Conservation (phyloP, 2,113 vertebrate genomes). For the Melanotaenia duboulayi region DNA sequence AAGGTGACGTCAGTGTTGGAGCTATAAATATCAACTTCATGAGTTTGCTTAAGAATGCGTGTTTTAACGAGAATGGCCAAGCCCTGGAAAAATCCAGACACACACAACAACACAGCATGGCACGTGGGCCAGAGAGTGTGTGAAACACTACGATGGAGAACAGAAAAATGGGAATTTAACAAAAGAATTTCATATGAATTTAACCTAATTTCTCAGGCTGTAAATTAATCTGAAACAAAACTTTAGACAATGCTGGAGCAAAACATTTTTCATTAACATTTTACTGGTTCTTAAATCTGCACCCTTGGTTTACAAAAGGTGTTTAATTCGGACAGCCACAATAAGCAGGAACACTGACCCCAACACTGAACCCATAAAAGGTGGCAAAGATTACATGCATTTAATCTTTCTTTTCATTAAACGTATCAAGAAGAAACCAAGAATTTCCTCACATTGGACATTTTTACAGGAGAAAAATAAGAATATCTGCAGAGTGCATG, state of each 20-base stretch:
- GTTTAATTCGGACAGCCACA: no score
- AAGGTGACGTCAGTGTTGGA: conserved; percentile 60
- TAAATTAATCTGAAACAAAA: no score
- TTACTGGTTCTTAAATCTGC: no score
- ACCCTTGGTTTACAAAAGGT: no score
- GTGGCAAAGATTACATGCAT: no score
- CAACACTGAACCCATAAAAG: no score
- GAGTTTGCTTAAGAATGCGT: conserved; percentile 66
- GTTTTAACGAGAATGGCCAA: conserved; percentile 42
- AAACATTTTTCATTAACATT: no score
- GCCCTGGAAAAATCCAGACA: conserved; percentile 12
- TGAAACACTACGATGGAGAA: background rate
- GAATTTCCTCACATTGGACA: accelerated
- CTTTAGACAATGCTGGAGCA: no score
- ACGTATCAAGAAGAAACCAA: no score
- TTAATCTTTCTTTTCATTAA: no score
- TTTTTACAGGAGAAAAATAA: background rate
- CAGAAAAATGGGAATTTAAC: background rate
- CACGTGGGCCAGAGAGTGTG: background rate
- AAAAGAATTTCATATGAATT: background rate
- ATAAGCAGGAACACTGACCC: no score
- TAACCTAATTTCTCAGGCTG: no score
- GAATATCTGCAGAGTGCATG: background rate
- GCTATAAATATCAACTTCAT: conserved; percentile 74
- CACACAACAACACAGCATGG: background rate